Evolutionary conservation across 1,140 invertebrate species (phyloP), one percentile per base, ranked within the genome.

Genomic region (Aporrectodea caliginosa): DNA sequence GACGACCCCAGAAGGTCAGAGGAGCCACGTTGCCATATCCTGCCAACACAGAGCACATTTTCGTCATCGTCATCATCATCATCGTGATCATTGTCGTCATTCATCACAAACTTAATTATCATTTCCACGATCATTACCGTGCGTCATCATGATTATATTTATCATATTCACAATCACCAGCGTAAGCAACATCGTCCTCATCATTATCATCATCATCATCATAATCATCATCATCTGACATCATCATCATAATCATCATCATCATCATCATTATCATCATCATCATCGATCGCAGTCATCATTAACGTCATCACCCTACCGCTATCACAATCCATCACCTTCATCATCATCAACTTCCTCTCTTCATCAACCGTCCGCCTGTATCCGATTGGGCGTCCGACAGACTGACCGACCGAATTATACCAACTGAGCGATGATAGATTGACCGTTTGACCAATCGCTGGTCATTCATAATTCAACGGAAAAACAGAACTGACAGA

Each of bases 1-100:
- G 92, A 88, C 97, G 96, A 27, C 96, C 96, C 86, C 92, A 93
- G 81, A 92, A 91, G 0, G 96, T 98, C 90, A 95, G 96, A 0
- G 95, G 95, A 0, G 95, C 93, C 73, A 98, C 96, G 86, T 98
- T 95, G 22, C 96, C 96, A 88, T 98, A 98, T 58, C 96, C 96
- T 12, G 43, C 43, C 6, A 12, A 58, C 6, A 12, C 22, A 6
- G 22, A 12, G 6, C 6, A 12, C 43, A 58, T 58, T 22, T 12
- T 58, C 22, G 43, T 58, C 43, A 58, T 58, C 43, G 43, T 58
- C 43, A 58, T 58, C 43, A 58, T 58, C 43, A 58, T 58, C 43
- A 58, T 58, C 43, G 43, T 58, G 6, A 58, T 58, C 43, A 22
- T 58, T 22, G 43, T 58, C 43, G 43, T 58, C 43, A 58, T 58